Percentiles rank a stretch among this genome's conserved stretches.
These are phyloP conservation scores for Polyommatus iphigenia DNA, from an alignment of 2,888 invertebrate genomes.

Conservation along the genomic window DNA sequence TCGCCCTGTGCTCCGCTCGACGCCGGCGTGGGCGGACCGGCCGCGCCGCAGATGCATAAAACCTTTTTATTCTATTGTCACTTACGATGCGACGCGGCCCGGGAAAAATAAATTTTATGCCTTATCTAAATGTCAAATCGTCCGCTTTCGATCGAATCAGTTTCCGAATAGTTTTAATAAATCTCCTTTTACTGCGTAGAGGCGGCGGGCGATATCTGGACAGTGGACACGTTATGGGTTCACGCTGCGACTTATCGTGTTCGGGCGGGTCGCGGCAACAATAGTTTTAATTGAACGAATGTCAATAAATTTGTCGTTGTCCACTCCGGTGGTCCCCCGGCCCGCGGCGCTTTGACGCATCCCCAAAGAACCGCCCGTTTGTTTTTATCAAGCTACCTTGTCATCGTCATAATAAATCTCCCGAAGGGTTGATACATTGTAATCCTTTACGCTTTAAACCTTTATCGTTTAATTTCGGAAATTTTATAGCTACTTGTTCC, in stretches of 20 bases:
- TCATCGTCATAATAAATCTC: conserved; percentile 72
- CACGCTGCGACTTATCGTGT: conserved; percentile 76
- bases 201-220: conserved; percentile 66
- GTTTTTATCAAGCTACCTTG: conserved; percentile 72
- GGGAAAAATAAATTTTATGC: conserved; percentile 77
- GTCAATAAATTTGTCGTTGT: conserved; percentile 77
- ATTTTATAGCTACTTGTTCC: conserved; percentile 1
- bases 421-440: conserved; percentile 60
- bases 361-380: conserved; percentile 63
- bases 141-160: conserved; percentile 79
- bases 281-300: conserved; percentile 80
- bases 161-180: conserved; percentile 80
- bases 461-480: conserved; percentile 30
- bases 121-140: conserved; percentile 81
- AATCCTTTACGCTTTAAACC: conserved; percentile 45
- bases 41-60: conserved; percentile 64
- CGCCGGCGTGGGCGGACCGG: conserved; percentile 70
- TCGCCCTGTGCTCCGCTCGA: conserved; percentile 58
- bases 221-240: conserved; percentile 67
- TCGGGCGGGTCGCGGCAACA: conserved; percentile 70
- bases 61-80: conserved; percentile 80
- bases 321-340: conserved; percentile 73
- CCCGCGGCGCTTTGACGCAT: conserved; percentile 56
- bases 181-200: conserved; percentile 77
- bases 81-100: conserved; percentile 63